These are phyloP conservation scores for Sylvicola fuscatus DNA, from an alignment of 2,888 invertebrate genomes.

Conservation along the genomic window DNA sequence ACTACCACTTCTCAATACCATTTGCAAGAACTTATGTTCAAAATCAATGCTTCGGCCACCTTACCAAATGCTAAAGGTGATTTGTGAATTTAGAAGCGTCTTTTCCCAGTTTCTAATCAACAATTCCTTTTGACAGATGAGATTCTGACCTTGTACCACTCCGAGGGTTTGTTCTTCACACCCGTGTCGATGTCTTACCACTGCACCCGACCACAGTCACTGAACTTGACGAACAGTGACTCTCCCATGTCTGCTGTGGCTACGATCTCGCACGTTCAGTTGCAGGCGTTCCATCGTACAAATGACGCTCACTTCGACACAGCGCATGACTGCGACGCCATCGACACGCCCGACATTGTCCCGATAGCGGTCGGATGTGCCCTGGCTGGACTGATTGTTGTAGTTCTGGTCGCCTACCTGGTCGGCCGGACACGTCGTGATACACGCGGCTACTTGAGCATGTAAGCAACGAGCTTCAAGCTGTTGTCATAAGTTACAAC, in stretches of 20 bases:
- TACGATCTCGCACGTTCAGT: slow-evolving; percentile 39
- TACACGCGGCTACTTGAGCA: slow-evolving; percentile 72
- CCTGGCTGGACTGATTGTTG: slow-evolving; percentile 69
- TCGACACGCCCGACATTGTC: slow-evolving; percentile 69
- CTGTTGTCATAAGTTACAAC: too few species aligned
- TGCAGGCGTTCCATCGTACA: slow-evolving; percentile 46
- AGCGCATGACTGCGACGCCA: slow-evolving; percentile 52
- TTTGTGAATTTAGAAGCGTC: slow-evolving; percentile 7
- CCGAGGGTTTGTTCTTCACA: slow-evolving; percentile 30
- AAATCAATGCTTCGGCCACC: slow-evolving; percentile 15
- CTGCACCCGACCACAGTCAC: slow-evolving; percentile 36
- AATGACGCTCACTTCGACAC: slow-evolving; percentile 36
- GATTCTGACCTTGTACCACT: slow-evolving; percentile 28
- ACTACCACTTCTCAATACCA: slow-evolving; percentile 16
- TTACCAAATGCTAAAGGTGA: slow-evolving; percentile 22
- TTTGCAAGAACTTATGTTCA: slow-evolving; percentile 14
- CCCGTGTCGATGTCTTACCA: slow-evolving; percentile 49
- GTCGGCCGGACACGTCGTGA: slow-evolving; percentile 72
- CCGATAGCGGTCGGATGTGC: slow-evolving; percentile 95
- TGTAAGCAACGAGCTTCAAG: slow-evolving; percentile 30
- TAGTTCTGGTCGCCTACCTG: slow-evolving; percentile 83
- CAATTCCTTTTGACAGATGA: slow-evolving; percentile 19
- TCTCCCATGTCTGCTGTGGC: slow-evolving; percentile 27
- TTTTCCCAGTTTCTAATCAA: too few species aligned
- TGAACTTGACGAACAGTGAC: slow-evolving; percentile 29